Evolutionary conservation across 2,888 invertebrate genomes (phyloP), one percentile per base, ranked within the genome.

Genomic region (Copidosoma aretas): DNA sequence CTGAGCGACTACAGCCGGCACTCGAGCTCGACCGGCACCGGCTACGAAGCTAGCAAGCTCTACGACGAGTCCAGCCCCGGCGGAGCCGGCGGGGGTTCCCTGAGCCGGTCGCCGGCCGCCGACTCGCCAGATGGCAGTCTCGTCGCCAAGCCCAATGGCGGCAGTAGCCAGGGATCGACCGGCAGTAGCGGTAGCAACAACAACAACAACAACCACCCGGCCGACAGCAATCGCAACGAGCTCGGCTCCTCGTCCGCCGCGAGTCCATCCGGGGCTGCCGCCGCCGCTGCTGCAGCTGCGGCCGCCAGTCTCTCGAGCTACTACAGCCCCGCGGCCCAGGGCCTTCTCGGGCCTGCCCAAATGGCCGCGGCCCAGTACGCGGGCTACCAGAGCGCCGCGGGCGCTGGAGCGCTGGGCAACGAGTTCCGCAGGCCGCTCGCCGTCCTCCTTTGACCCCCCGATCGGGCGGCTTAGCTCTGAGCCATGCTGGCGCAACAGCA

Each of bases 371-470:
- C 89, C 0, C 91, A 91, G 76, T 91, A 91, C 77, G 87, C 89
- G 0, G 85, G 86, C 54, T 89, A 89, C 70, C 85, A 88, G 0
- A 86, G 87, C 62, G 80, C 86, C 4, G 84, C 87, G 1, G 86
- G 87, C 10, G 83, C 87, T 41, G 89, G 89, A 21, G 86, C 87
- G 8, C 83, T 87, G 57, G 89, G 89, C 41, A 86, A 89, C 56
- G 92, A 92, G 81, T 79, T 91, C 81, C 85, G 92, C 76, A 86
- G 92, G 80, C 92, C 92, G 1, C 84, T 92, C 21, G 90, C 92
- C 60, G 92, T 92, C 77, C 91, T 92, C 88, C 92, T 92, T 87
- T 93, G 92, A 92, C 91, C 91, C 32, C 8, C 32, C 87, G 91
- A 91, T 79, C 84, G 85, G 79, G 78, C 80, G 68, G 82, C 32